Conservation (phyloP, 2,888 invertebrate genomes). For the Zygaena filipendulae region DNA sequence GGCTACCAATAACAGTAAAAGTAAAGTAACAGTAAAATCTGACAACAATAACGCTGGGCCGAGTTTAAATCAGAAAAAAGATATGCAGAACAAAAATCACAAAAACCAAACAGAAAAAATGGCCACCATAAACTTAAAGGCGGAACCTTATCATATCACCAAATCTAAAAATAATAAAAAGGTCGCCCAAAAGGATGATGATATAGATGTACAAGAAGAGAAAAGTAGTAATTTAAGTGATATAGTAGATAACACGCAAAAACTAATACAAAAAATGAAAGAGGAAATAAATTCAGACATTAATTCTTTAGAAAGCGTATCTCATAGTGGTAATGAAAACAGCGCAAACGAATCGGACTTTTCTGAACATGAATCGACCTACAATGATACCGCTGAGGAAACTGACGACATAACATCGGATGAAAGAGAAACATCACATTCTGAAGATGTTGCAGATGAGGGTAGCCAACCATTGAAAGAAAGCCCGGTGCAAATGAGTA, state of each 20-base stretch:
- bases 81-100: slow-evolving; percentile 9
- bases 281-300: slow-evolving; percentile 72
- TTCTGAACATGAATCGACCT: slow-evolving; percentile 55
- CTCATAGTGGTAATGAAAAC: slow-evolving; percentile 52
- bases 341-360: slow-evolving; percentile 33
- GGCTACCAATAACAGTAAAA: too few relatives aligned
- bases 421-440: slow-evolving; percentile 37
- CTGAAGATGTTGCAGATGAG: slow-evolving; percentile 23
- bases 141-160: slow-evolving; percentile 1
- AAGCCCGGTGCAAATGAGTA: slow-evolving; percentile 13
- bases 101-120: slow-evolving; percentile 5
- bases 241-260: slow-evolving; percentile 70
- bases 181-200: slow-evolving; percentile 1
- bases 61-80: neutral
- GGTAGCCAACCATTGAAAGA: neutral
- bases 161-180: neutral
- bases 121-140: slow-evolving; percentile 2
- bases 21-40: too few relatives aligned
- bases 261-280: slow-evolving; percentile 73
- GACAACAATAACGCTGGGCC: neutral
- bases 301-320: slow-evolving; percentile 56
- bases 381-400: slow-evolving; percentile 48
- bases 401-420: slow-evolving; percentile 47
- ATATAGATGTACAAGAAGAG: slow-evolving; percentile 22
- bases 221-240: slow-evolving; percentile 53